Evolutionary conservation across 2,888 invertebrate genomes (phyloP).

Genomic region (Elegia similella): DNA sequence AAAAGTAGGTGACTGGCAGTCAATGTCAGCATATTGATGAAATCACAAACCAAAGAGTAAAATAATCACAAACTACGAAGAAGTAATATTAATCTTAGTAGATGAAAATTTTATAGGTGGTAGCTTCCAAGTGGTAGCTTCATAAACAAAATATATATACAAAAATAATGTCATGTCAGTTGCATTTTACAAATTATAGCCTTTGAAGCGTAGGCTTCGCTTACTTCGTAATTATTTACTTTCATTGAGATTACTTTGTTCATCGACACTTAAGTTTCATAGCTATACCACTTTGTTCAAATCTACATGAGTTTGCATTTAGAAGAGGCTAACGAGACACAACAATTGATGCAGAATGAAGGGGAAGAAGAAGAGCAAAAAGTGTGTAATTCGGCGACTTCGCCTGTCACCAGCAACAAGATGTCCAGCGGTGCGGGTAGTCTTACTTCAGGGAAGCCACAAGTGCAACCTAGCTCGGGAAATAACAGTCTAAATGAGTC

Average conservation of each 20-base stretch:
- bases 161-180: too few relatives aligned
- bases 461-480: constrained; percentile 56
- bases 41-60: too few relatives aligned
- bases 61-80: too few relatives aligned
- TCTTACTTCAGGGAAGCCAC: constrained; percentile 59
- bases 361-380: constrained; percentile 71
- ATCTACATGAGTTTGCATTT: constrained; percentile 69
- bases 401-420: constrained; percentile 73
- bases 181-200: too few relatives aligned
- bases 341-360: constrained; percentile 78
- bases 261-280: background rate
- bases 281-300: background rate
- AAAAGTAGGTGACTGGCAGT: too few relatives aligned
- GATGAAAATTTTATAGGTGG: too few relatives aligned
- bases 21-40: too few relatives aligned
- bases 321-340: constrained; percentile 75
- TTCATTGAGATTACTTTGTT: background rate
- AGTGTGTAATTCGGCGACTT: constrained; percentile 54
- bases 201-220: too few relatives aligned
- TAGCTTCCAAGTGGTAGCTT: too few relatives aligned
- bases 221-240: background rate
- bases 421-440: constrained; percentile 73
- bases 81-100: too few relatives aligned
- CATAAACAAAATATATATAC: too few relatives aligned
- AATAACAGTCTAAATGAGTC: constrained; percentile 71